A percentile compares a stretch with the other conserved stretches of the same genome.
These are phyloP conservation scores for Herminia tarsipennalis DNA, from an alignment of 2,888 invertebrate species.

Conservation along the genomic window DNA sequence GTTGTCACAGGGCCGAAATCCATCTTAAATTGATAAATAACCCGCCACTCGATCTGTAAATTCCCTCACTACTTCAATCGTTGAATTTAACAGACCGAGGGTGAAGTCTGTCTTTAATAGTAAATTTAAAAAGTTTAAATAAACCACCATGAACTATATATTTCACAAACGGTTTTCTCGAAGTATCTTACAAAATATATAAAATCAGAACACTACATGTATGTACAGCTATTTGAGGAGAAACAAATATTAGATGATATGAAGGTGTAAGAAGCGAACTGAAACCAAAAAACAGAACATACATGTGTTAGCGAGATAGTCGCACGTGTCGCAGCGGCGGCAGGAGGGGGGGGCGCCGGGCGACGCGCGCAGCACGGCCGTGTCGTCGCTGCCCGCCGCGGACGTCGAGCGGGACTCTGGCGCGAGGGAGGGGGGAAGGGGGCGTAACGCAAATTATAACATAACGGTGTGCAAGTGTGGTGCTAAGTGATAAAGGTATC, in stretches of 20 bases:
- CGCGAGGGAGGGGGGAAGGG: neutral
- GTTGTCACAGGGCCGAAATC: too few species aligned
- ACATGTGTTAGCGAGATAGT: slow-evolving; percentile 6
- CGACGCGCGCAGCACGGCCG: slow-evolving; percentile 59
- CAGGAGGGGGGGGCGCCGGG: slow-evolving; percentile 43
- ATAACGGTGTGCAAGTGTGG: neutral
- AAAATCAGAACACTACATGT: too few species aligned
- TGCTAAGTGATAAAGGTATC: neutral
- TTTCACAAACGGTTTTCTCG: too few species aligned
- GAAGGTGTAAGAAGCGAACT: neutral
- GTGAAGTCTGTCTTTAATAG: too few species aligned
- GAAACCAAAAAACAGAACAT: neutral
- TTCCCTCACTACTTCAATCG: too few species aligned
- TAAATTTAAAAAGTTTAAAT: too few species aligned
- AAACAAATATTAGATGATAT: neutral
- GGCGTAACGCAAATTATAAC: neutral
- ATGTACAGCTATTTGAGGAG: slow-evolving; percentile 28
- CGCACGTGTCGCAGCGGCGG: slow-evolving; percentile 49
- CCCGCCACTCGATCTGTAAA: too few species aligned
- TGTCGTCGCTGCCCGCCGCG: slow-evolving; percentile 64
- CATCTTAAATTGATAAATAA: too few species aligned
- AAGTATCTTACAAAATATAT: too few species aligned
- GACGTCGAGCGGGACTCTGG: slow-evolving; percentile 52
- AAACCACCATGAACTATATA: too few species aligned
- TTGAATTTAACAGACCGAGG: too few species aligned